Evolutionary conservation across 1,140 invertebrate genomes (phyloP), one percentile per base, ranked within the genome.

Genomic region (Odontomachus brunneus): DNA sequence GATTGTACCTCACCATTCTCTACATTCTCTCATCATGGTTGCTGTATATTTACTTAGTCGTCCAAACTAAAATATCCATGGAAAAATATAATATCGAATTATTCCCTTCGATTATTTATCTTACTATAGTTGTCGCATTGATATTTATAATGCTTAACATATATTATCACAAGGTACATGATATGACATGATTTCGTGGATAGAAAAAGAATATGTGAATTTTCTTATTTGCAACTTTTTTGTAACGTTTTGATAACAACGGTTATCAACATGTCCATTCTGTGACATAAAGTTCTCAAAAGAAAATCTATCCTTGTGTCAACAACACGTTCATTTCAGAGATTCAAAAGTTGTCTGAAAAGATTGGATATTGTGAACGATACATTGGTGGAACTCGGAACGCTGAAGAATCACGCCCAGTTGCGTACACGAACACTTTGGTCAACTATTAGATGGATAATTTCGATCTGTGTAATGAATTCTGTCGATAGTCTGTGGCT

Each of bases 381-480:
- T 14, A 73, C 78, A 24, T 38, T 82, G 11, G 57, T 73, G 15
- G 51, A 62, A 3, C 24, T 82, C 24, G 57, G 78, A 49, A 82
- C 19, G 12, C 11, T 17, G 3, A 62, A 72, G 2, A 51, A 62
- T 51, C 62, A 82, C 73, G 9, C 4, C 0, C 73, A 51, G 22
- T 48, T 82, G 3, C 67, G 67, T 5, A 24, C n/a, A 24, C 53
- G n/a, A 33, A n/a, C n/a, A 22, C 62, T 24, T n/a, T 38, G 66
- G 33, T 12, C 60, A 1, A 73, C 62, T 1, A 62, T 22, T 51
- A 33, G 53, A 7, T 71, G 66, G 78, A 59, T 59, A 0, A 5
- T 44, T 2, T 44, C 24, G 15, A 29, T 15, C 2, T 4, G 29
- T 38, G 3, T 71, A 9, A 15, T 48, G 14, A 24, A 71, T 29